These are phyloP conservation scores for Danaus melanippus DNA, from an alignment of 1,140 invertebrate species.

Conservation along the genomic window DNA sequence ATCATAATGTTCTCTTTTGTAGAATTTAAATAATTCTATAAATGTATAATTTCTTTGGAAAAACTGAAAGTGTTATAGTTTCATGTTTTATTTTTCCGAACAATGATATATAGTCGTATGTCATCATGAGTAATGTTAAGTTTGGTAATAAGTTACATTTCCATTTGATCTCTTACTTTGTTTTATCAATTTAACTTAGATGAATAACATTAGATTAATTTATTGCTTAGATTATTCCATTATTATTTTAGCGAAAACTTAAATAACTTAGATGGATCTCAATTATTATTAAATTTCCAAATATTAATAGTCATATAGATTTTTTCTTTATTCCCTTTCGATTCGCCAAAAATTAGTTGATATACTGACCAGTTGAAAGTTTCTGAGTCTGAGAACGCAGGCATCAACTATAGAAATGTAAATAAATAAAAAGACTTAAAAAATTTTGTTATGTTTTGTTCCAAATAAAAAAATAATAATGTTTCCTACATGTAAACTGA, in stretches of 20 bases:
- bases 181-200: constrained; percentile 54
- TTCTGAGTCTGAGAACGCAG: constrained; percentile 13
- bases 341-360: constrained; percentile 66
- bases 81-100: too few species aligned
- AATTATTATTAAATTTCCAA: constrained; percentile 64
- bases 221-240: constrained; percentile 46
- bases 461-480: constrained; percentile 33
- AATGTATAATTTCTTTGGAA: constrained; percentile 3
- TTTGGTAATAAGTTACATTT: constrained; percentile 57
- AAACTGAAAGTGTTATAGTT: too few species aligned
- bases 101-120: constrained; percentile 6
- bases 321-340: constrained; percentile 34
- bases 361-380: constrained; percentile 19
- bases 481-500: constrained; percentile 37
- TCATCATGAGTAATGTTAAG: constrained; percentile 52
- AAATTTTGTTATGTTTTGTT: constrained; percentile 34
- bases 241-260: constrained; percentile 20
- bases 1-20: too few species aligned
- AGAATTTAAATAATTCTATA: not conserved
- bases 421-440: constrained; percentile 28
- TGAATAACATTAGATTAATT: constrained; percentile 55
- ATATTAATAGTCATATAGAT: constrained; percentile 59
- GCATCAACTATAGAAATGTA: constrained; percentile 25
- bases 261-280: constrained; percentile 49
- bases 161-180: constrained; percentile 65